Evolutionary conservation across 53 echinoderm and acorn worm genomes (phyloP), one percentile per base, ranked within the genome.

Genomic region (Antedon mediterranea): DNA sequence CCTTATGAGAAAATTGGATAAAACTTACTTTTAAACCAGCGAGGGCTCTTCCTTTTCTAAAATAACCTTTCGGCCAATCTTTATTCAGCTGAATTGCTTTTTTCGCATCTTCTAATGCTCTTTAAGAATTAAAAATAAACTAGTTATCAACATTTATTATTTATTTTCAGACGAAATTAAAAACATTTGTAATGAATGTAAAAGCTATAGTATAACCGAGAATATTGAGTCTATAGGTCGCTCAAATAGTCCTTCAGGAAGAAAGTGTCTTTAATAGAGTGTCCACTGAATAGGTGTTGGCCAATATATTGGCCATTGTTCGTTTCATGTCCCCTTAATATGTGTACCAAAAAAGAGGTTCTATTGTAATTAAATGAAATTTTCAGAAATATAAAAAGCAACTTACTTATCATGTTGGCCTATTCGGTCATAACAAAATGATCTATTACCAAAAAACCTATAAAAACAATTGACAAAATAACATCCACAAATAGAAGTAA

Each of bases 381-480:
- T 73, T 43, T 1, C 34, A n/a, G 29, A 74, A 20, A 85, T 28
- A 34, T n/a, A 77, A 41, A 43, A 27, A 0, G 34, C 42, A 32
- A 87, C 93, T 85, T 91, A 94, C 95, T 87, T 85, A 78, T 94
- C 95, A 82, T 84, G 91, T 87, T 79, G 81, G 77, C 89, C 83
- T 76, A 87, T 85, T 34, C 89, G 87, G 78, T 94, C 95, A 73
- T 76, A 94, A 85, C 95, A 94, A 84, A 91, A 94, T 29, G 94
- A 94, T 42, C 95, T 85, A 85, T 94, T 94, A 44, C 95, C 95
- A 85, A 94, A 94, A 85, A 94, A 91, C 79, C 95, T 94, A 87
- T 0, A 85, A 73, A 72, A 30, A 73, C 43, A 76, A 33, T 43
- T 6, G 11, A 37, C 37, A 4, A 37, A 37, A 6, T 37, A 37